A percentile compares a stretch with the other conserved stretches of the same genome.
phyloP scores from a whole-genome alignment of 2,113 vertebrate species.

The Neolamprologus fasciatus region DNA sequence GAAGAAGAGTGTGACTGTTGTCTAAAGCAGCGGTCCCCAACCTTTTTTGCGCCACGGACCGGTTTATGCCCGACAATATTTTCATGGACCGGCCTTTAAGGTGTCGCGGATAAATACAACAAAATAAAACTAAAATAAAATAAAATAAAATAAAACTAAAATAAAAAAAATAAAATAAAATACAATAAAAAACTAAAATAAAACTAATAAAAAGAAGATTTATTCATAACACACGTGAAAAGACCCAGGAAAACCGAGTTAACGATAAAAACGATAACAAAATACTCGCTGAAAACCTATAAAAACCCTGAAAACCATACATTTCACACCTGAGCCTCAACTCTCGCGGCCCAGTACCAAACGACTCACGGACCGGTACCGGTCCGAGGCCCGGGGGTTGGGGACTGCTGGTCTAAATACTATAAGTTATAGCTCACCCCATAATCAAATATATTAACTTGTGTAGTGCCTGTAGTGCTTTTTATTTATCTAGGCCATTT shows the following conservation, averaged over 20 bases:
- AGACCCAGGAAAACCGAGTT: rapidly evolving
- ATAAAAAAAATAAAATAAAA: not conserved
- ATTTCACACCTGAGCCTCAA: not conserved
- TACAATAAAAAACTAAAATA: not conserved
- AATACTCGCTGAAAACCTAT: rapidly evolving
- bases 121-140: not conserved
- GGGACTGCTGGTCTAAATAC: rapidly evolving
- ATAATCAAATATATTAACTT: not conserved
- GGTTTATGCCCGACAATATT: not conserved
- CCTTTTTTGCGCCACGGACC: rapidly evolving
- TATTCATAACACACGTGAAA: not conserved
- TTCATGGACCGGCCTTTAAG: not conserved
- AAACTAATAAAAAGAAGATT: not conserved
- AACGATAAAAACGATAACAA: rapidly evolving
- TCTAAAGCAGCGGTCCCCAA: rapidly evolving
- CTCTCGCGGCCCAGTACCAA: rapidly evolving
- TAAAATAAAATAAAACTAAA: too few species aligned
- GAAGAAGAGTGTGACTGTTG: not conserved
- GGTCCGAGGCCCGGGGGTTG: rapidly evolving
- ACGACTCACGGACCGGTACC: not conserved
- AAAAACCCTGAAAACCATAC: not conserved
- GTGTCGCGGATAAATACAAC: not conserved
- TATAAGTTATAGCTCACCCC: not conserved
- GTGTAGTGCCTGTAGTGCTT: not conserved
- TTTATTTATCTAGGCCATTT: not conserved